Percentiles rank a stretch among this genome's conserved stretches.
phyloP scores from a whole-genome alignment of 2,113 vertebrate species.

The Bombycilla garrulus region DNA sequence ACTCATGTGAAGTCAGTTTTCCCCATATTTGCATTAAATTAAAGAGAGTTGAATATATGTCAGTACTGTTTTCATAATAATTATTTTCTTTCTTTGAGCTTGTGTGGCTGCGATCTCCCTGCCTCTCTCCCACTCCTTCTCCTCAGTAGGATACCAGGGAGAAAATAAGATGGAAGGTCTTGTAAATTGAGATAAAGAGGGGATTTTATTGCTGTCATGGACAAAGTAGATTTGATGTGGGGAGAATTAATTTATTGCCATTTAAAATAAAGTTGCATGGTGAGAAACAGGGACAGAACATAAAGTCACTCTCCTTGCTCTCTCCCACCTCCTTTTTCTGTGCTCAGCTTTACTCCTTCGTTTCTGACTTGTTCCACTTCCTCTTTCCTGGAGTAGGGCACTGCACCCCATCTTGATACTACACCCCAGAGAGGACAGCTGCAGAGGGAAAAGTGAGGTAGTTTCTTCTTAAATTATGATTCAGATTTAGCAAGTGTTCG shows the following conservation, averaged over 20 bases:
- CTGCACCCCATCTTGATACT: accelerated
- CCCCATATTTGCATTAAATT: background rate
- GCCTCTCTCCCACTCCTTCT: background rate
- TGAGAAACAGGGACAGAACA: background rate
- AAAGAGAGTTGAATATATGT: background rate
- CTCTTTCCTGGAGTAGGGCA: too few species aligned
- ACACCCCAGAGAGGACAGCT: background rate
- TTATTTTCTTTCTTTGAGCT: background rate
- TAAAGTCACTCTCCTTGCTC: background rate
- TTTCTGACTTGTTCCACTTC: background rate
- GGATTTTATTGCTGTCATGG: background rate
- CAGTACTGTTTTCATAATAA: background rate
- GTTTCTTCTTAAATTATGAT: background rate
- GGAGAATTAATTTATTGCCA: background rate
- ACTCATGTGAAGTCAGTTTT: background rate
- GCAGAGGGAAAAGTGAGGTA: background rate
- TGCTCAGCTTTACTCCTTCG: background rate
- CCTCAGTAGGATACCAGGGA: background rate
- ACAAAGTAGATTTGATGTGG: background rate
- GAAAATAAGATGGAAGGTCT: background rate
- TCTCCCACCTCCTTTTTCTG: background rate
- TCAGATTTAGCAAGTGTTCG: background rate
- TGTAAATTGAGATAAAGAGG: background rate
- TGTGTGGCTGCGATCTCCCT: background rate
- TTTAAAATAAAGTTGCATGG: background rate